Evolutionary conservation across 2,888 invertebrate genomes (phyloP), one percentile per base, ranked within the genome.

Genomic region (Mayetiola destructor): DNA sequence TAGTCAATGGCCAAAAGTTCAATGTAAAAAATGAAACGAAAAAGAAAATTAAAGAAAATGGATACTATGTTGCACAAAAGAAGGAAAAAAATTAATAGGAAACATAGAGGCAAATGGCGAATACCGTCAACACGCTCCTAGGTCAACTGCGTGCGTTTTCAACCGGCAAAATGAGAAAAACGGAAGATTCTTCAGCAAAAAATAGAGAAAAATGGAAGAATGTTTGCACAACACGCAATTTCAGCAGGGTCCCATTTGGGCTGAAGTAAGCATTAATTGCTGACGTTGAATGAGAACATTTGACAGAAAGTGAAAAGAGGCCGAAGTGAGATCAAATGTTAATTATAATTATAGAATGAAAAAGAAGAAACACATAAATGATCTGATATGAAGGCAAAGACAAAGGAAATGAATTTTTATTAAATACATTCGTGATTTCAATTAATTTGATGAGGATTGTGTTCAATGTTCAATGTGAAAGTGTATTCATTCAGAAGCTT

Each of bases 1-100:
- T 48, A 48, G 48, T 48, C 48, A 48, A 27, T 48, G 23, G 39
- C n/a, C 23, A 48, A 48, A 48, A 48, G 48, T 27, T 48, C 27
- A 23, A 27, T n/a, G 27, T n/a, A 9, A 48, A 27, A 48, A 27
- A 48, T 27, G 9, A 27, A 40, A 39, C 3, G 20, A 16, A 39
- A 3, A n/a, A n/a, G n/a, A n/a, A n/a, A n/a, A n/a, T n/a, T n/a
- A n/a, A n/a, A n/a, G n/a, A n/a, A n/a, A n/a, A n/a, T n/a, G n/a
- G n/a, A n/a, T n/a, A n/a, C n/a, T n/a, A n/a, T n/a, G n/a, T n/a
- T n/a, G n/a, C n/a, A n/a, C n/a, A n/a, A n/a, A n/a, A n/a, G n/a
- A n/a, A n/a, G n/a, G n/a, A n/a, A n/a, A n/a, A n/a, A n/a, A n/a
- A n/a, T n/a, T n/a, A n/a, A n/a, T n/a, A n/a, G n/a, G n/a, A n/a